These are phyloP conservation scores for Lateolabrax maculatus DNA, from an alignment of 2,797 vertebrate species.

Conservation along the genomic window DNA sequence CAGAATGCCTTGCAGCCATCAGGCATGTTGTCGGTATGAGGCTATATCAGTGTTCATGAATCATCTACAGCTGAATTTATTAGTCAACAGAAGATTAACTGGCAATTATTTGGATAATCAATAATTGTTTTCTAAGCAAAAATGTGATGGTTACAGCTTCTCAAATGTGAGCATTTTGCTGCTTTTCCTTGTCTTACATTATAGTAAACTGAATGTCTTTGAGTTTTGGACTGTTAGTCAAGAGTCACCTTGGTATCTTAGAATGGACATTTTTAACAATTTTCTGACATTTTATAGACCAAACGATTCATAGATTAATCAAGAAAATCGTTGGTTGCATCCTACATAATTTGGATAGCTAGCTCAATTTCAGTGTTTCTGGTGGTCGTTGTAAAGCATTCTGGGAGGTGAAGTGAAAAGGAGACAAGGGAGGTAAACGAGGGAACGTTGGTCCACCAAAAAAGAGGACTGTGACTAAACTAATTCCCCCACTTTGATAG, in stretches of 20 bases:
- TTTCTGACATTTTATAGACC: neutral
- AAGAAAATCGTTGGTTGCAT: neutral
- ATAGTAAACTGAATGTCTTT: constrained; percentile 3
- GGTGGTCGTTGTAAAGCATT: constrained; percentile 18
- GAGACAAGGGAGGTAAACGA: neutral
- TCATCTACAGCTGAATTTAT: neutral
- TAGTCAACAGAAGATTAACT: neutral
- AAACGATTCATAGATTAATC: neutral
- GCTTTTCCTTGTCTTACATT: constrained; percentile 1
- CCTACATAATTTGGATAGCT: neutral
- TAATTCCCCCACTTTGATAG: neutral
- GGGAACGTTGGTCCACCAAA: neutral
- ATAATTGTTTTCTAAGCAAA: neutral
- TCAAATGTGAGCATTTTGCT: neutral
- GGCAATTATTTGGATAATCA: constrained; percentile 7
- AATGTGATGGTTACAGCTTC: neutral
- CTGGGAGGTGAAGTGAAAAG: constrained; percentile 16
- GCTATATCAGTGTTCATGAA: neutral
- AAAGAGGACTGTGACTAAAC: neutral
- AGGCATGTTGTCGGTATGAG: neutral
- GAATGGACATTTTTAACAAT: neutral
- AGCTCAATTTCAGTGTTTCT: neutral
- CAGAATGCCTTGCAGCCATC: constrained; percentile 38
- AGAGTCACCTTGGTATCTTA: neutral
- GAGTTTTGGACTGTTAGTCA: neutral